Evolutionary conservation across 2,797 vertebrate genomes (phyloP), one percentile per base, ranked within the genome.

Genomic region (Enoplosus armatus): DNA sequence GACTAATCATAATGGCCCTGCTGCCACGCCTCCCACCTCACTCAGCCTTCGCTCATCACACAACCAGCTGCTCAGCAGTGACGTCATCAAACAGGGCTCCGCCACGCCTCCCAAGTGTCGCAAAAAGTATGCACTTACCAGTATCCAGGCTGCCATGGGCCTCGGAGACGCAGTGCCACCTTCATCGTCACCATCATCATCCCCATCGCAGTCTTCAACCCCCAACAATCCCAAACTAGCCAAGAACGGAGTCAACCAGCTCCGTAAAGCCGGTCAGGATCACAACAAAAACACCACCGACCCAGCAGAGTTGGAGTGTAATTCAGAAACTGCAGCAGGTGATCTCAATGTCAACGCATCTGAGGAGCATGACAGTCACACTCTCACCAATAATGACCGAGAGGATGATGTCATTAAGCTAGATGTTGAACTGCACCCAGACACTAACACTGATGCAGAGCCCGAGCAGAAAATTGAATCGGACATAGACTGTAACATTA

Each of bases 201-300:
- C 97, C 7, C 93, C 93, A 0, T 78, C 88, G 0, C 91, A 87
- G 71, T 70, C 82, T 4, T 64, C 70, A 1, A 89, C 89, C 35
- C 96, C 96, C 43, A 95, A 95, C 87, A 99, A 99, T 79, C 96
- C 96, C 58, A 99, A 99, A 91, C 93, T 99, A 77, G 96, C 98
- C 72, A 99, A 99, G 90, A 99, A 99, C 2, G 98, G 98, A 9
- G 97, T 96, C 77, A 99, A 99, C 90, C 97, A 98, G 93, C 96
- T 98, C 31, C 96, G 98, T 50, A 98, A 98, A 92, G 97, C 98
- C 0, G 97, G 95, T 31, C 97, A 97, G 80, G 98, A 99, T 90
- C 97, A 96, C 85, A 99, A 99, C 93, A 97, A 94, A 91, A 99
- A 99, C 89, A 86, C 96, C 0, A 94, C 95, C 0, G 77, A 89